These are phyloP conservation scores for Lumbricus terrestris DNA, from an alignment of 2,888 invertebrate genomes.

Conservation along the genomic window DNA sequence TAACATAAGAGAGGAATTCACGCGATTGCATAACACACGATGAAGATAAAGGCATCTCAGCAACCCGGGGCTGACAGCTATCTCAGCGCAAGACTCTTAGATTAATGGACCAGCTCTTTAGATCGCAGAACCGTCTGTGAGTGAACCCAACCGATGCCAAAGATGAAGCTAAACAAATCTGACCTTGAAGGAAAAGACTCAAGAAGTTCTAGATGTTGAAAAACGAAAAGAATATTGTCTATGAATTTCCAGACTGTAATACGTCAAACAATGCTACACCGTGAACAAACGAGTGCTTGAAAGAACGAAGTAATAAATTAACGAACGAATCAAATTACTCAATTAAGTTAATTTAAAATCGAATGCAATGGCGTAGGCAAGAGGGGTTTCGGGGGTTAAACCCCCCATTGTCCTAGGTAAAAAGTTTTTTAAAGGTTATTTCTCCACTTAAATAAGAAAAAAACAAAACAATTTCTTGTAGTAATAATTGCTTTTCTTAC, in stretches of 20 bases:
- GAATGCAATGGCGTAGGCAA: too few relatives aligned
- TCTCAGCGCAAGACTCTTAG: not conserved
- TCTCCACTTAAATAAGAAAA: too few relatives aligned
- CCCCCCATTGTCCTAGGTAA: too few relatives aligned
- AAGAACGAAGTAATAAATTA: too few relatives aligned
- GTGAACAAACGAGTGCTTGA: too few relatives aligned
- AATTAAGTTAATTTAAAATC: not conserved
- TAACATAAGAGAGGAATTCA: too few relatives aligned
- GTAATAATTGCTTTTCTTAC: too few relatives aligned
- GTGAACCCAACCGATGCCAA: not conserved
- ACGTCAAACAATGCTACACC: not conserved
- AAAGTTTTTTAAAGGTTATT: too few relatives aligned
- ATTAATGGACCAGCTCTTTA: not conserved
- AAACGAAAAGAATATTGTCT: not conserved
- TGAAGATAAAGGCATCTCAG: too few relatives aligned
- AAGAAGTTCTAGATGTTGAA: not conserved
- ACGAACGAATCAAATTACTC: not conserved
- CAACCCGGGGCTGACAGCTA: not conserved
- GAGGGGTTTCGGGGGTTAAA: too few relatives aligned
- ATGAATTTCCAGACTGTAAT: not conserved
- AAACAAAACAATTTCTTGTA: too few relatives aligned
- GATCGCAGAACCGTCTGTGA: not conserved
- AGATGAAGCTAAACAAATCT: not conserved
- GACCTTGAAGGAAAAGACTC: not conserved
- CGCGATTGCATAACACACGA: too few relatives aligned